These are phyloP conservation scores for Orgyia antiqua DNA, from an alignment of 2,888 invertebrate species.

Conservation along the genomic window DNA sequence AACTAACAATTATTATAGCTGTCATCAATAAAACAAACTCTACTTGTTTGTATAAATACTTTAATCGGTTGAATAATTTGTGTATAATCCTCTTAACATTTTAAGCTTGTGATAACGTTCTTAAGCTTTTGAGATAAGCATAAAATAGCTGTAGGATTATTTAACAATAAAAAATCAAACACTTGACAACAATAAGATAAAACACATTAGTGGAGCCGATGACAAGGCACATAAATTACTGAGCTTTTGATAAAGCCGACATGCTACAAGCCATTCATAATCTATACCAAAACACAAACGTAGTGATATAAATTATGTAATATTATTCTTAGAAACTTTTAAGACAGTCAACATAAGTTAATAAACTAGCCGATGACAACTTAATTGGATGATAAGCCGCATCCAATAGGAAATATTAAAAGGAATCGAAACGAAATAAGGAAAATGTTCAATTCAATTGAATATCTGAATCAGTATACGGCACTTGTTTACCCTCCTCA, in stretches of 20 bases:
- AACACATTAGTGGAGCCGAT: constrained; percentile 44
- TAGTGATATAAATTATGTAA: constrained; percentile 25
- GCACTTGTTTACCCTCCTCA: constrained; percentile 67
- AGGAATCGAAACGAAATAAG: constrained; percentile 41
- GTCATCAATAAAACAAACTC: no score
- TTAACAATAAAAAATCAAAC: constrained; percentile 16
- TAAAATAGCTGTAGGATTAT: constrained; percentile 11
- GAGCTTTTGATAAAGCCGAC: constrained; percentile 54
- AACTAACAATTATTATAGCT: no score
- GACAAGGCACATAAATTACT: constrained; percentile 52
- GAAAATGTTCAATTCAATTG: constrained; percentile 54
- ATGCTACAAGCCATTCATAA: constrained; percentile 41
- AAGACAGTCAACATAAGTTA: constrained; percentile 14
- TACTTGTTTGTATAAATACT: constrained; percentile 8
- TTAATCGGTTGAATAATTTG: constrained; percentile 10
- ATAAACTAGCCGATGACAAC: constrained; percentile 8
- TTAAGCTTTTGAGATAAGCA: constrained; percentile 17
- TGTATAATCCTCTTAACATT: constrained; percentile 9
- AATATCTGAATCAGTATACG: constrained; percentile 59
- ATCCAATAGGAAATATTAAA: constrained; percentile 28
- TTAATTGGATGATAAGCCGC: constrained; percentile 12
- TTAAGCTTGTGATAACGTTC: constrained; percentile 14
- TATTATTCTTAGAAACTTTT: constrained; percentile 9
- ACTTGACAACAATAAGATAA: constrained; percentile 38
- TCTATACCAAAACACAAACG: constrained; percentile 42